Percentiles rank a stretch among this genome's conserved stretches.
Evolutionary conservation across 2,888 invertebrate genomes (phyloP).

Genomic region (Melipona beecheii): DNA sequence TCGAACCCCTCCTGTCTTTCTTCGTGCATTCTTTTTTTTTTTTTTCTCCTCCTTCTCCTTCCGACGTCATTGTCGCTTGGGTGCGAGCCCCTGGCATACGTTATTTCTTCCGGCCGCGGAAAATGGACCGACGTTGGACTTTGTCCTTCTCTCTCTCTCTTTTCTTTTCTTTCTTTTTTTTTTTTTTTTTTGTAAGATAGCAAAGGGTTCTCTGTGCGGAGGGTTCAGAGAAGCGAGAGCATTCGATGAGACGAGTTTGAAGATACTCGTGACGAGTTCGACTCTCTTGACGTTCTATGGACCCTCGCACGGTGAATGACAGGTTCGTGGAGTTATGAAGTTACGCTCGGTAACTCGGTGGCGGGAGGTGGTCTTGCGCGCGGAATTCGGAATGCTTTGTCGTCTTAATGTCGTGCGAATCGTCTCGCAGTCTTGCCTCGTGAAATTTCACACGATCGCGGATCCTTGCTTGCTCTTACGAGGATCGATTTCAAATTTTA

Average conservation of each 20-base stretch:
- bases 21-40: background rate
- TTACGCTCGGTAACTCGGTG: background rate
- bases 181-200: background rate
- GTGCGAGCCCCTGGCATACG: slow-evolving; percentile 45
- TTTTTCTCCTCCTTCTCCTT: background rate
- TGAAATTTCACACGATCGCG: too few relatives aligned
- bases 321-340: background rate
- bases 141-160: background rate
- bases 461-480: too few relatives aligned
- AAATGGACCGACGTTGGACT: slow-evolving; percentile 42
- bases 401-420: too few relatives aligned
- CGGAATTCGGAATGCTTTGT: background rate
- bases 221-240: background rate
- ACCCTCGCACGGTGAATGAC: background rate
- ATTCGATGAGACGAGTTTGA: slow-evolving; percentile 5
- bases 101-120: slow-evolving; percentile 45
- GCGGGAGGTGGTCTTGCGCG: background rate
- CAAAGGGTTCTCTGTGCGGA: background rate
- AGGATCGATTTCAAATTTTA: too few relatives aligned
- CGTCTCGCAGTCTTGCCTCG: too few relatives aligned
- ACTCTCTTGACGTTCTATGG: background rate
- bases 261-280: background rate
- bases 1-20: slow-evolving; percentile 10
- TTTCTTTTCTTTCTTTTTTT: background rate
- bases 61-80: slow-evolving; percentile 58